These are phyloP conservation scores for Zaprionus davidi DNA, from an alignment of 1,140 invertebrate genomes.

Conservation along the genomic window DNA sequence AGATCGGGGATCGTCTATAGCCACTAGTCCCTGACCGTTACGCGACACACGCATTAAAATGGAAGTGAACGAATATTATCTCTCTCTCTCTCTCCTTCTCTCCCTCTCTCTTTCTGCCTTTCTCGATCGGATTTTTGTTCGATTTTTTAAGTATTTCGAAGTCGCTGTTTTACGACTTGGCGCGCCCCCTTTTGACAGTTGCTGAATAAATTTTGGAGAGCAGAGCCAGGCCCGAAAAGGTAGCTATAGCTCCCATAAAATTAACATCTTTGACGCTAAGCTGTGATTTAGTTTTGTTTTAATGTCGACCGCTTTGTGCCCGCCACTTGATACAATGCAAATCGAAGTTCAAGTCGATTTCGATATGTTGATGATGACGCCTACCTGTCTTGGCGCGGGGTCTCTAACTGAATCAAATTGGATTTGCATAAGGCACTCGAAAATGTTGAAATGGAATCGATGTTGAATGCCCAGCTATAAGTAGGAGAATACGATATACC, in stretches of 20 bases:
- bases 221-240: constrained; percentile 51
- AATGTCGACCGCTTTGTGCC: constrained; percentile 66
- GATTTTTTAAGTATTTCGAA: constrained; percentile 65
- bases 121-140: constrained; percentile 25
- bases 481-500: neutral
- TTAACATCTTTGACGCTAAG: constrained; percentile 83
- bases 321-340: constrained; percentile 61
- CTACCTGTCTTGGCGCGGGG: constrained; percentile 68
- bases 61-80: constrained; percentile 30
- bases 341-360: constrained; percentile 62
- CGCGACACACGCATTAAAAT: constrained; percentile 53
- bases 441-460: constrained; percentile 25
- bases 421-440: constrained; percentile 67
- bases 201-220: constrained; percentile 60
- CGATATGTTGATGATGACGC: constrained; percentile 56
- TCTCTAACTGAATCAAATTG: constrained; percentile 64
- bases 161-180: constrained; percentile 60
- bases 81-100: neutral
- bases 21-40: constrained; percentile 62
- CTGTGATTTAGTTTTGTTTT: constrained; percentile 83
- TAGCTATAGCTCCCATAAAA: constrained; percentile 73
- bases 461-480: neutral
- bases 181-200: constrained; percentile 64
- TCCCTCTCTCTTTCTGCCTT: neutral
- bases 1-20: constrained; percentile 39